Conservation (phyloP, 2,797 vertebrate genomes). For the Alca torda region DNA sequence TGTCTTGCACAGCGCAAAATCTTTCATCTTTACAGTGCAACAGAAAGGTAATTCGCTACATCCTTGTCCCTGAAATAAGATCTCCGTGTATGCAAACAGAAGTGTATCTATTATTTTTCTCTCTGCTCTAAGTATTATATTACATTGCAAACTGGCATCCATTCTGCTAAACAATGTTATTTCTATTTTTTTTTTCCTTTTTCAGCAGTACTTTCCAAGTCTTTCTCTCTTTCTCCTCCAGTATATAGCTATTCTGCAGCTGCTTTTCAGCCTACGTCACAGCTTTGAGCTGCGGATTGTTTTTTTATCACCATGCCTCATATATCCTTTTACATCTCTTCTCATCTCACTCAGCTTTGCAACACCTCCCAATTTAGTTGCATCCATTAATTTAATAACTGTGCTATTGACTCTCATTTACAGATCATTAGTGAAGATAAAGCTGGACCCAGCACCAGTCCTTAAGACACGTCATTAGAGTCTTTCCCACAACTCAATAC, state of each 20-base stretch:
- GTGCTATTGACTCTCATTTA: conserved; percentile 46
- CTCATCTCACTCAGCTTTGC: background rate
- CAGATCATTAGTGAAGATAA: conserved; percentile 41
- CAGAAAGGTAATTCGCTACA: background rate
- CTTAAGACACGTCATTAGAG: background rate
- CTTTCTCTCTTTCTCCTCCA: background rate
- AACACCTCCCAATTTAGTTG: conserved; percentile 49
- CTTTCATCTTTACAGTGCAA: background rate
- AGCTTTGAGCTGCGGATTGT: background rate
- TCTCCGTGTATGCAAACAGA: background rate
- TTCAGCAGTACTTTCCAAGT: background rate
- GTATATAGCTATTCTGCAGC: background rate
- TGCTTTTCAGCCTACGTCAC: background rate
- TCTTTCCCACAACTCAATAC: conserved; percentile 1
- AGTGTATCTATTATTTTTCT: background rate
- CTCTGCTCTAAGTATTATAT: background rate
- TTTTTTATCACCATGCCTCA: background rate
- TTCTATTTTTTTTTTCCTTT: background rate
- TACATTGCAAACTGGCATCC: background rate
- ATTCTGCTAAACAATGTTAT: background rate
- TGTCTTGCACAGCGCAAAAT: background rate
- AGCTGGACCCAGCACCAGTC: background rate
- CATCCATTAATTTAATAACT: conserved; percentile 54
- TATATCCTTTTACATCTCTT: background rate
- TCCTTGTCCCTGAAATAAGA: background rate